Evolutionary conservation across 2,113 vertebrate genomes (phyloP).

Genomic region (Oxyruncus cristatus): DNA sequence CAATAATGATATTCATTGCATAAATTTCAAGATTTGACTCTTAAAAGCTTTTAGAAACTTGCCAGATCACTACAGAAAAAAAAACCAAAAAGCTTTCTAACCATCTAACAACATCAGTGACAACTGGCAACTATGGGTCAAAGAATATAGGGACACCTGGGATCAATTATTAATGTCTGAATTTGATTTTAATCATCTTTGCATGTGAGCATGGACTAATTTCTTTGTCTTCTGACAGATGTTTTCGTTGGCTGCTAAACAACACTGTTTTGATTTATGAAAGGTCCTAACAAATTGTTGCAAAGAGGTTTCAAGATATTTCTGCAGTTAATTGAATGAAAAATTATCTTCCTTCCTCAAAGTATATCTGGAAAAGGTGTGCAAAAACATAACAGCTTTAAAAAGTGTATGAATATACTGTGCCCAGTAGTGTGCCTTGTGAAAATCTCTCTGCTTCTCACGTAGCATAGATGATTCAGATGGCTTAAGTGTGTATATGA

Average conservation of each 20-base stretch:
- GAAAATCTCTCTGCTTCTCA: background rate
- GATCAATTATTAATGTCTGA: slow-evolving; percentile 61
- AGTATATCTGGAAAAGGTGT: background rate
- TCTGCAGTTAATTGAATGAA: background rate
- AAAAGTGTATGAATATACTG: background rate
- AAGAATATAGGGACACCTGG: slow-evolving; percentile 7
- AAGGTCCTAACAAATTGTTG: background rate
- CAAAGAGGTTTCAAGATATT: background rate
- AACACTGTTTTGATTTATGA: background rate
- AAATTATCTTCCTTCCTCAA: background rate
- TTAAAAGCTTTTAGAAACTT: slow-evolving; percentile 7
- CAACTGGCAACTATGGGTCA: slow-evolving; percentile 47
- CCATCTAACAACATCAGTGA: background rate
- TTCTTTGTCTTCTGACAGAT: slow-evolving; percentile 55
- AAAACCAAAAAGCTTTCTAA: background rate
- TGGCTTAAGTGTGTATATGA: background rate
- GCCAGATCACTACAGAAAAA: background rate
- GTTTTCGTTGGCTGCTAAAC: slow-evolving; percentile 53
- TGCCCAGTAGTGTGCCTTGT: background rate
- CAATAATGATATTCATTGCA: background rate
- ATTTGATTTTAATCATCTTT: slow-evolving; percentile 63
- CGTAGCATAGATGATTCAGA: background rate
- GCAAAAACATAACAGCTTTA: background rate
- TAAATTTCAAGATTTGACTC: background rate
- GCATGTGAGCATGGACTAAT: slow-evolving; percentile 36